Base-by-base conservation (phyloP, 2,797 vertebrate species). In the Malurus leucopterus region DNA sequence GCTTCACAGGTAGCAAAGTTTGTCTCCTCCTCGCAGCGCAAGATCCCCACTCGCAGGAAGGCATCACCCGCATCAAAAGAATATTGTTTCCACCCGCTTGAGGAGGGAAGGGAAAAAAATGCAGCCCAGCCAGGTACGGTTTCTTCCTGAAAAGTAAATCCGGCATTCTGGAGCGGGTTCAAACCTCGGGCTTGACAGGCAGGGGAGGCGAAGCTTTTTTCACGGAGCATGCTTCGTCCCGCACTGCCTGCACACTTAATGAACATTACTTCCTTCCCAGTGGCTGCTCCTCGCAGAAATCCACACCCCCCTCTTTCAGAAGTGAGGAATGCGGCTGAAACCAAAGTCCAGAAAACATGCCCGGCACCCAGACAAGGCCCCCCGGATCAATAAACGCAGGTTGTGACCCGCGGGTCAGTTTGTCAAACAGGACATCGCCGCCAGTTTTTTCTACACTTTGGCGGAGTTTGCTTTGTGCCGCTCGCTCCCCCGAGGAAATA, bases 251-350 rank as follows among this genome's bases (percentile, higher is more conserved):
- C 96, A 94, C 95, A 92, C 95, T 97, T 96, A 97, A 96, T 97
- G 96, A 97, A 96, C 96, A 97, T 97, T 94, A 94, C 97, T 97
- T 97, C 97, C 96, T 98, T 97, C 96, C 96, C 96, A 97, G 96
- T 95, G 96, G 96, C 93, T 96, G 77, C 95, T 96, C 95, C 93
- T 70, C 95, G 95, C 89, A 96, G 89, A 95, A 96, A 96, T 95
- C 96, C 96, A 96, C 97, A 96, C 96, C 96, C 97, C 96, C 96
- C 96, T 96, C 97, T 97, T 96, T 96, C 95, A 97, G 97, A 95
- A 98, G 97, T 96, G 94, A 97, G 97, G 98, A 98, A 98, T 97
- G 97, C 94, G 92, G 97, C 97, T 95, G 81, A 79, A 97, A 96
- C 96, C 97, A 96, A 98, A 98, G 97, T 98, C 97, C 97, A 97